phyloP scores from a whole-genome alignment of 2,888 invertebrate genomes.

The Pseudeuparius sepicola region DNA sequence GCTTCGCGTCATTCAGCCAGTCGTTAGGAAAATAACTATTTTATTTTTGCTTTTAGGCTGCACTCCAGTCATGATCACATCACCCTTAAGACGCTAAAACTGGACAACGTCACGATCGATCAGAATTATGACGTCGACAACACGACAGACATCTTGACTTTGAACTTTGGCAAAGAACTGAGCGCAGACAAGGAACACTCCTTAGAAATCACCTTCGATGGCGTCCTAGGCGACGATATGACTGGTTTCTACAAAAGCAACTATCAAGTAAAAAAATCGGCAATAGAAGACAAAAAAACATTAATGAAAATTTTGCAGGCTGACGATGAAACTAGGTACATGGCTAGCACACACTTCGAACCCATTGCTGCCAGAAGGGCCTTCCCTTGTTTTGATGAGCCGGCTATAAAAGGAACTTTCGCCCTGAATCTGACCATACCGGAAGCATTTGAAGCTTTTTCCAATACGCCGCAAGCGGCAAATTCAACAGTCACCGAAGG shows the following conservation, averaged over 20 bases:
- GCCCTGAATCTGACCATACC: too few relatives aligned
- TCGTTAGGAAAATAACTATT: too few relatives aligned
- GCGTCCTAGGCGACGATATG: conserved; percentile 22
- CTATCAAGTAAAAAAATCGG: conserved; percentile 16
- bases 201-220: conserved; percentile 8
- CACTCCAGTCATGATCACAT: conserved; percentile 20
- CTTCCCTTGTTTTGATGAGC: conserved; percentile 28
- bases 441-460: too few relatives aligned
- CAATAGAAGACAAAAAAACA: too few relatives aligned
- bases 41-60: too few relatives aligned
- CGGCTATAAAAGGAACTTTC: conserved; percentile 24
- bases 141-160: conserved; percentile 19
- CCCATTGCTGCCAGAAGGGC: conserved; percentile 22
- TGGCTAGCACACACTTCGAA: conserved; percentile 25
- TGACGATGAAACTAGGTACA: conserved; percentile 18
- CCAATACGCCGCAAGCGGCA: too few relatives aligned
- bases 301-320: too few relatives aligned
- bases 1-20: too few relatives aligned
- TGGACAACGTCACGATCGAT: conserved; percentile 9
- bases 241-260: conserved; percentile 25
- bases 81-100: conserved; percentile 13
- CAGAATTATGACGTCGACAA: conserved; percentile 14
- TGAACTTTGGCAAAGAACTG: conserved; percentile 3
- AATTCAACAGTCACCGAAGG: too few relatives aligned
- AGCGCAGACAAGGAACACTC: conserved; percentile 9